Evolutionary conservation across 2,888 invertebrate genomes (phyloP).

Genomic region (Prenolepis imparis): DNA sequence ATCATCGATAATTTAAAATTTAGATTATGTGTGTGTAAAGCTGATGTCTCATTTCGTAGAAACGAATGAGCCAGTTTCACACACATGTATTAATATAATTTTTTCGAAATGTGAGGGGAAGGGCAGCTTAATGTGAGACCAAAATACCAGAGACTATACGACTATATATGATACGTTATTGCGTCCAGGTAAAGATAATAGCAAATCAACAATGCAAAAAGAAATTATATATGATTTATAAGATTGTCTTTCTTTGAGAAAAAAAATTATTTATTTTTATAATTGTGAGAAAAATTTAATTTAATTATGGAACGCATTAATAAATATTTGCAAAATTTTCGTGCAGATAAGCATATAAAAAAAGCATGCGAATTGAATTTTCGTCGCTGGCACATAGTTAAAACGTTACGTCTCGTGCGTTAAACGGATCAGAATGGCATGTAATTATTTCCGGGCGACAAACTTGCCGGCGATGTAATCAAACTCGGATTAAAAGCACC

Average conservation of each 20-base stretch:
- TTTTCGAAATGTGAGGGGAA: too few relatives aligned
- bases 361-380: slow-evolving; percentile 36
- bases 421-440: slow-evolving; percentile 48
- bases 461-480: slow-evolving; percentile 31
- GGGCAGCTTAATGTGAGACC: too few relatives aligned
- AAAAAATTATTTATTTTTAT: neutral
- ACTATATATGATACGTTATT: neutral
- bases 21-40: too few relatives aligned
- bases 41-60: too few relatives aligned
- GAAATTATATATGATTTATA: neutral
- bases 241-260: neutral
- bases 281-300: neutral
- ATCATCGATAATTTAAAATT: neutral
- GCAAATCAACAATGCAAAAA: neutral
- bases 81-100: too few relatives aligned
- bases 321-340: neutral
- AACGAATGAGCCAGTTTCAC: too few relatives aligned
- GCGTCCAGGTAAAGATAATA: neutral
- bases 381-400: slow-evolving; percentile 17
- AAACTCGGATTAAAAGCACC: slow-evolving; percentile 43
- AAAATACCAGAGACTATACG: too few relatives aligned
- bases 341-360: neutral
- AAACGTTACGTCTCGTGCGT: slow-evolving; percentile 34
- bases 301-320: neutral
- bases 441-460: slow-evolving; percentile 42